A percentile compares a stretch with the other conserved stretches of the same genome.
Conservation (phyloP, 2,113 vertebrate genomes). For the Pterocles burchelli region DNA sequence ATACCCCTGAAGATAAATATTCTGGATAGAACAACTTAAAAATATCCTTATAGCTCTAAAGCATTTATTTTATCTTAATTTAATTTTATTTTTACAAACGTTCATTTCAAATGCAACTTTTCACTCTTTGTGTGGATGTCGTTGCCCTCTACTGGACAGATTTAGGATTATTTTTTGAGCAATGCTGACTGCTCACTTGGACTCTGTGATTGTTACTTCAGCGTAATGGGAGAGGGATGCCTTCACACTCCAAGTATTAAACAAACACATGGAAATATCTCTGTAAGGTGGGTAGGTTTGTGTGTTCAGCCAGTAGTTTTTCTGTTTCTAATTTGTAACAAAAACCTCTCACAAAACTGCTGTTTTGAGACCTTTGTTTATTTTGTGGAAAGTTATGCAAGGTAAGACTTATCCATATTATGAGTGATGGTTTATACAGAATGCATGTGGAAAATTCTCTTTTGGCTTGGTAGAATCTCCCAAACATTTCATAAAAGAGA, state of each 20-base stretch:
- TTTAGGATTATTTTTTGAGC: not conserved
- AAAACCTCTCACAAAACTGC: not conserved
- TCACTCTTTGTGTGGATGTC: not conserved
- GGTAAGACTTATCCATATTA: not conserved
- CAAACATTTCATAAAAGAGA: not conserved
- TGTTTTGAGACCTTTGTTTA: not conserved
- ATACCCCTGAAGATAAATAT: not conserved
- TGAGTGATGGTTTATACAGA: not conserved
- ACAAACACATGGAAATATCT: not conserved
- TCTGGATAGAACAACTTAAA: not conserved
- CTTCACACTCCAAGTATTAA: not conserved
- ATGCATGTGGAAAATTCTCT: not conserved
- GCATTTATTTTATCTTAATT: not conserved
- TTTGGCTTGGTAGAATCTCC: not conserved
- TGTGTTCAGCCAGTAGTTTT: not conserved
- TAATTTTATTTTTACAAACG: not conserved
- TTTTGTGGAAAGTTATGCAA: slow-evolving; percentile 1
- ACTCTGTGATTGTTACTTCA: not conserved
- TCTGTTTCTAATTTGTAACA: not conserved
- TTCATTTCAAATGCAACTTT: not conserved
- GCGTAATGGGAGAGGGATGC: not conserved
- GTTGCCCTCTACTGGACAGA: slow-evolving; percentile 63
- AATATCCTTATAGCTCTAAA: not conserved
- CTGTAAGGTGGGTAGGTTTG: not conserved
- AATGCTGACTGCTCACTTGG: not conserved